Evolutionary conservation across 2,888 invertebrate genomes (phyloP).

Genomic region (Mesorhabditis spiculigera): DNA sequence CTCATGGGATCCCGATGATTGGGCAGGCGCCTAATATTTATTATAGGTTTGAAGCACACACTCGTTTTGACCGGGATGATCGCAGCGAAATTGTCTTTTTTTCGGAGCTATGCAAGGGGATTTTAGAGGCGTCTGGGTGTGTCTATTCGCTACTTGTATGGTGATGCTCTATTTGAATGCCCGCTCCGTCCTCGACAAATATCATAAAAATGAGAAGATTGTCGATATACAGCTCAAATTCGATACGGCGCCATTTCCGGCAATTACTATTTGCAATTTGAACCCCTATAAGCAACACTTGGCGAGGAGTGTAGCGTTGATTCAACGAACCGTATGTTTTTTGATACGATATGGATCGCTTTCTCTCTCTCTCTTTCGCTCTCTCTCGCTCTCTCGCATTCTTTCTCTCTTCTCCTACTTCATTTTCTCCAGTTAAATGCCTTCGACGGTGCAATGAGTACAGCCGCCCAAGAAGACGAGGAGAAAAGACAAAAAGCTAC

Average conservation of each 20-base stretch:
- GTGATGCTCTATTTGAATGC: conserved; percentile 53
- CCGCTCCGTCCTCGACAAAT: conserved; percentile 46
- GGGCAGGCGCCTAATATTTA: conserved; percentile 51
- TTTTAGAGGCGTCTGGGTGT: conserved; percentile 44
- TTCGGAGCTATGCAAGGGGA: background rate
- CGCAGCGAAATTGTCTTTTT: no score
- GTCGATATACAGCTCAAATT: conserved; percentile 55
- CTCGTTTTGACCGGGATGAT: background rate
- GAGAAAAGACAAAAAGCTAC: conserved; percentile 15
- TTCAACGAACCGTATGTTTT: conserved; percentile 41
- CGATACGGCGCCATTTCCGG: conserved; percentile 53
- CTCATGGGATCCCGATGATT: conserved; percentile 56
- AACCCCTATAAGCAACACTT: conserved; percentile 54
- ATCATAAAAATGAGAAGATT: conserved; percentile 54
- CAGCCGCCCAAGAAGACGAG: conserved; percentile 31
- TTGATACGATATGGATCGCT: background rate
- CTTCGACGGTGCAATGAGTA: conserved; percentile 51
- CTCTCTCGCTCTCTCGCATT: no score
- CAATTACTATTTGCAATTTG: conserved; percentile 54
- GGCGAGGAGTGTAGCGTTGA: conserved; percentile 47
- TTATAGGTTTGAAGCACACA: conserved; percentile 29
- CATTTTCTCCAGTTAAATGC: conserved; percentile 35
- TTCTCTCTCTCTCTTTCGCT: no score
- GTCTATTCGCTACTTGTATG: conserved; percentile 49
- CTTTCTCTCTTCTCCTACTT: background rate